phyloP scores from a whole-genome alignment of 1,140 invertebrate species.

The Dendroctonus ponderosae region DNA sequence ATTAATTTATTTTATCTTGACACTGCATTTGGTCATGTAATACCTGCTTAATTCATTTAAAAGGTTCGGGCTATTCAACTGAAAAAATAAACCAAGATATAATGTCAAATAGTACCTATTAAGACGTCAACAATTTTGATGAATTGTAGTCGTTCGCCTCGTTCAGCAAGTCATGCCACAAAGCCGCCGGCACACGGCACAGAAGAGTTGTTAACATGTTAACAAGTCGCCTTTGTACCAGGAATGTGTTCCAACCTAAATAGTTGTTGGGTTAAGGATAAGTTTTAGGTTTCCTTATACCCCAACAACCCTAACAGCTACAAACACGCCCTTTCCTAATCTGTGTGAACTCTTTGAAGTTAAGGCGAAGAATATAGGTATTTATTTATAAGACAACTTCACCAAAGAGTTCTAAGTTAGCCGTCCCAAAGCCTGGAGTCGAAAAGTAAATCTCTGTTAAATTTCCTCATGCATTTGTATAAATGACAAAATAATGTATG shows the following conservation, averaged over 20 bases:
- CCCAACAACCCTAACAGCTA: too few relatives aligned
- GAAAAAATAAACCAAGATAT: constrained; percentile 35
- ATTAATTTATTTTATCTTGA: constrained; percentile 38
- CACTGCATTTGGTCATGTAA: constrained; percentile 33
- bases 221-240: constrained; percentile 25
- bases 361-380: too few relatives aligned
- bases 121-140: constrained; percentile 37
- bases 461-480: too few relatives aligned
- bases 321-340: too few relatives aligned
- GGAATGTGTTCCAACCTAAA: background rate
- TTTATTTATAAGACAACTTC: too few relatives aligned
- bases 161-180: constrained; percentile 20
- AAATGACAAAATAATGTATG: too few relatives aligned
- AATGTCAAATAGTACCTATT: constrained; percentile 37
- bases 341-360: too few relatives aligned
- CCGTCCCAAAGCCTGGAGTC: too few relatives aligned
- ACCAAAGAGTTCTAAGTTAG: too few relatives aligned
- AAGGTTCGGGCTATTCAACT: constrained; percentile 26
- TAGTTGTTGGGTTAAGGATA: too few relatives aligned
- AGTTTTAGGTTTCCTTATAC: too few relatives aligned
- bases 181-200: constrained; percentile 11
- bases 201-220: constrained; percentile 34
- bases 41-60: constrained; percentile 33
- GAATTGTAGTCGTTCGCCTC: constrained; percentile 24
- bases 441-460: too few relatives aligned